A percentile compares a stretch with the other conserved stretches of the same genome.
phyloP scores from a whole-genome alignment of 2,797 vertebrate species.

The Aphelocoma californica region DNA sequence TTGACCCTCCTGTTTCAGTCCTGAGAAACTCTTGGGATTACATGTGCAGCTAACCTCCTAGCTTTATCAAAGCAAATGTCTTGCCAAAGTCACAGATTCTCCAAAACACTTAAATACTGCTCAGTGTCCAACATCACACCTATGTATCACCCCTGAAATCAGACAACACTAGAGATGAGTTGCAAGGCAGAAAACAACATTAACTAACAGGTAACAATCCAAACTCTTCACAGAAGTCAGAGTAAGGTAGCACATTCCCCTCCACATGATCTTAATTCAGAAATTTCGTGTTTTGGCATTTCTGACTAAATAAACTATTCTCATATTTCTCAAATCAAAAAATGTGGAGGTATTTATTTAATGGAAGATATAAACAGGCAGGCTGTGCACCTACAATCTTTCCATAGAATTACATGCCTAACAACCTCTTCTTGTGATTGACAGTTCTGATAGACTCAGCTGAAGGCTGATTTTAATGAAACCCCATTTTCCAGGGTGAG shows the following conservation, averaged over 20 bases:
- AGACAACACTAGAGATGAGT: background rate
- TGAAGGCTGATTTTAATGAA: conserved; percentile 51
- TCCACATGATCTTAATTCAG: background rate
- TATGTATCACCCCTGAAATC: background rate
- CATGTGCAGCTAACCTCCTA: background rate
- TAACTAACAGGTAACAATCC: background rate
- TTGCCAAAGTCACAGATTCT: background rate
- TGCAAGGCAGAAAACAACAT: background rate
- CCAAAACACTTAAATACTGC: background rate
- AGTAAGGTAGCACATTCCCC: background rate
- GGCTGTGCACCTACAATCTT: background rate
- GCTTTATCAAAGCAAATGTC: background rate
- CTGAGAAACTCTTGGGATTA: background rate
- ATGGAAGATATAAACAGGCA: background rate
- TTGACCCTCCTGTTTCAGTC: background rate
- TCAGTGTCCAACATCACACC: accelerated
- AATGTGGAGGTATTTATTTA: background rate
- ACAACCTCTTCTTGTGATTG: conserved; percentile 22
- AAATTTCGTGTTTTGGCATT: background rate
- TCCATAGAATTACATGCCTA: background rate
- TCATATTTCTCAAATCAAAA: background rate
- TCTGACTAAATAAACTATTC: background rate
- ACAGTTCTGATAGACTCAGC: conserved; percentile 16
- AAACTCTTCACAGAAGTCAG: background rate
- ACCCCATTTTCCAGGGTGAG: background rate